Conservation (phyloP, 2,113 vertebrate species). For the Aptenodytes patagonicus region DNA sequence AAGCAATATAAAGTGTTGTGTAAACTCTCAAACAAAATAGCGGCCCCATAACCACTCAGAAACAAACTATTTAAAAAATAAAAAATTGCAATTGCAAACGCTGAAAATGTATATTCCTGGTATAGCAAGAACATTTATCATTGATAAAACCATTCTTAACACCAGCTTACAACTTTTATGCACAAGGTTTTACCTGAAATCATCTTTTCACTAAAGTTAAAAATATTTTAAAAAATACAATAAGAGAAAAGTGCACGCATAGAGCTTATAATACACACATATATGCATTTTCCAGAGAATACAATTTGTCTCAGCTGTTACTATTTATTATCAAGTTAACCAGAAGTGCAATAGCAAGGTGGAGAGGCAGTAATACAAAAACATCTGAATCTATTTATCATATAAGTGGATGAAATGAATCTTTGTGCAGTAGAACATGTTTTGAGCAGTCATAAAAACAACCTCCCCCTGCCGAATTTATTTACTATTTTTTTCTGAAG, state of each 20-base stretch:
- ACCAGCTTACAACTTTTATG: neutral
- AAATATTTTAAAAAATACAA: neutral
- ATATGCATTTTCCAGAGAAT: neutral
- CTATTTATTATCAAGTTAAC: neutral
- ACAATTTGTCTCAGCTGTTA: neutral
- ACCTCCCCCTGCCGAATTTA: neutral
- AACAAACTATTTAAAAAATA: neutral
- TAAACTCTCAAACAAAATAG: slow-evolving; percentile 4
- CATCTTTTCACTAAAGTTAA: neutral
- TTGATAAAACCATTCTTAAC: neutral
- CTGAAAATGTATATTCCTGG: neutral
- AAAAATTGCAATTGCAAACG: neutral
- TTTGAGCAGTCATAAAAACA: neutral
- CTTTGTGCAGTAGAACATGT: neutral
- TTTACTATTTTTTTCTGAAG: neutral
- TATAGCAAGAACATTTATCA: neutral
- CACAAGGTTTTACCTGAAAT: neutral
- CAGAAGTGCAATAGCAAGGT: neutral
- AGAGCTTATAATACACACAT: neutral
- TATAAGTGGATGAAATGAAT: neutral
- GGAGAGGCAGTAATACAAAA: neutral
- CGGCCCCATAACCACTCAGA: neutral
- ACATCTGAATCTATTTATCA: neutral
- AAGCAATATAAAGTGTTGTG: neutral
- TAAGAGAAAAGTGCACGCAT: neutral